A percentile compares a stretch with the other conserved stretches of the same genome.
Conservation (phyloP, 53 echinoderm and acorn worm genomes). For the Henricia sp. region DNA sequence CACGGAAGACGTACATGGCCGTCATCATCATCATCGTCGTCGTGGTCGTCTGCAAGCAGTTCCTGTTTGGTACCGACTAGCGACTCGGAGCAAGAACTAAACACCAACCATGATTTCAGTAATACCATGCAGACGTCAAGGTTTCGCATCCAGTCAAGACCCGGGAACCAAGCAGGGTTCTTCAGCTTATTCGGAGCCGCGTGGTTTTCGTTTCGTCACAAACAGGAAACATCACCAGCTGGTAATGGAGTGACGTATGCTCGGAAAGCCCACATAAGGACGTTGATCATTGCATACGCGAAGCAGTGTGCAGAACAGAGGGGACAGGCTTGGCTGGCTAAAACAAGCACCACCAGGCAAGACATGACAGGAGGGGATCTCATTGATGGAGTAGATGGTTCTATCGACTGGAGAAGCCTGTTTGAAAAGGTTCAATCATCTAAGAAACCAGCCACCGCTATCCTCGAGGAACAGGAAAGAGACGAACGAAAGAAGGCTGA, state of each 20-base stretch:
- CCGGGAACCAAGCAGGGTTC: slow-evolving; percentile 15
- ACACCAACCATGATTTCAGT: background rate
- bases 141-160: background rate
- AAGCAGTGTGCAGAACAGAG: slow-evolving; percentile 55
- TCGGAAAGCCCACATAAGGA: slow-evolving; percentile 62
- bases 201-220: slow-evolving; percentile 1
- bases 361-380: background rate
- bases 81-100: background rate
- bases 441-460: background rate
- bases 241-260: slow-evolving; percentile 19
- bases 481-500: slow-evolving; percentile 44
- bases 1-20: no score
- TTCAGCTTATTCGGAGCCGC: slow-evolving; percentile 32
- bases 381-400: slow-evolving; percentile 11
- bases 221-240: background rate
- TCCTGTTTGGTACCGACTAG: no score
- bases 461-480: background rate
- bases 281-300: slow-evolving; percentile 68
- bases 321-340: slow-evolving; percentile 32
- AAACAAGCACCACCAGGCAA: background rate
- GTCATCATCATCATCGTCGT: background rate
- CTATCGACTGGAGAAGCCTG: slow-evolving; percentile 17
- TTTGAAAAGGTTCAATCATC: slow-evolving; percentile 19
- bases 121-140: background rate
- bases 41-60: background rate